Evolutionary conservation across 1,140 invertebrate species (phyloP).

Genomic region (Solenopsis invicta): DNA sequence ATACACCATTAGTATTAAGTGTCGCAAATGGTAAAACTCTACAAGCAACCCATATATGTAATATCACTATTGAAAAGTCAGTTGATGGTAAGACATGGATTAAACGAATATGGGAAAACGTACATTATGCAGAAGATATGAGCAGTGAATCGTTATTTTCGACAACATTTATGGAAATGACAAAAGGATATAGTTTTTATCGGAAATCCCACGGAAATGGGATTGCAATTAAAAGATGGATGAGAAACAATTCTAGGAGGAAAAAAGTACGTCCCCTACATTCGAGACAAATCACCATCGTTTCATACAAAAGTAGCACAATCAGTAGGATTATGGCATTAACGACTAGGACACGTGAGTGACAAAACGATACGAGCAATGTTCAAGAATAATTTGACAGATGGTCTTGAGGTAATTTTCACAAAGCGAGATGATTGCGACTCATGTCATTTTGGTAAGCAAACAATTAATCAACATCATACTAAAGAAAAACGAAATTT

Average conservation of each 20-base stretch:
- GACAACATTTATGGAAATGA: conserved; percentile 73
- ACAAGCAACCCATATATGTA: conserved; percentile 66
- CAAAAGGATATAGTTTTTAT: conserved; percentile 72
- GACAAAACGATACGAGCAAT: neutral
- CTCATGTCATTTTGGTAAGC: conserved; percentile 51
- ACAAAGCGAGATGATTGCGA: too few relatives aligned
- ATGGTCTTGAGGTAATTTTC: too few relatives aligned
- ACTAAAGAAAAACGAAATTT: too few relatives aligned
- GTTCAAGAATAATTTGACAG: conserved; percentile 44
- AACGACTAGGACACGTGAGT: conserved; percentile 28
- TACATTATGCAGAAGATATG: conserved; percentile 80
- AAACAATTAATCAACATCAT: conserved; percentile 31
- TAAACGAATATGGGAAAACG: conserved; percentile 67
- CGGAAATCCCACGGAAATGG: conserved; percentile 38
- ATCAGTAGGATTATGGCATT: conserved; percentile 20
- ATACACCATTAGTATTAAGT: too few relatives aligned
- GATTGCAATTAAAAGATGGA: conserved; percentile 31
- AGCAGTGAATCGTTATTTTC: conserved; percentile 81
- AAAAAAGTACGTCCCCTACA: conserved; percentile 45
- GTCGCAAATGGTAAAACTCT: too few relatives aligned
- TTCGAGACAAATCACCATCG: conserved; percentile 5
- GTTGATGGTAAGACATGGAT: conserved; percentile 42
- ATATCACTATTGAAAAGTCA: conserved; percentile 65
- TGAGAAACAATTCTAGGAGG: conserved; percentile 35
- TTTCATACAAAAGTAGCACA: conserved; percentile 11